phyloP scores from a whole-genome alignment of 2,888 invertebrate genomes.

The Pediacus dermestoides region DNA sequence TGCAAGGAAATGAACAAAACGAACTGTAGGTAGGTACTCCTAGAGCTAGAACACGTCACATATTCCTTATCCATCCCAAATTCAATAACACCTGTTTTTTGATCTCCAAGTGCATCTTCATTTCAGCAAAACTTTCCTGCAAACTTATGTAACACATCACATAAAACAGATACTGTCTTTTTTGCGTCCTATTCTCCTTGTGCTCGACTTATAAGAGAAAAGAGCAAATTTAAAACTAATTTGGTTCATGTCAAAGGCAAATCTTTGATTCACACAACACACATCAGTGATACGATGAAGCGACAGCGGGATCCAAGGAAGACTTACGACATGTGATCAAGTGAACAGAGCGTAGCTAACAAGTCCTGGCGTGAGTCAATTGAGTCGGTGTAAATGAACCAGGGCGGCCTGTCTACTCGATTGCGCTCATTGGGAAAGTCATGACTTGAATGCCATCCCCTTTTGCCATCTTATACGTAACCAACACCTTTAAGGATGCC shows the following conservation, averaged over 20 bases:
- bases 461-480: background rate
- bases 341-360: conserved; percentile 43
- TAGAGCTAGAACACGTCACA: too few relatives aligned
- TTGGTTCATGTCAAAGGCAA: conserved; percentile 35
- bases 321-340: conserved; percentile 45
- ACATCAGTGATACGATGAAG: conserved; percentile 32
- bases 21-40: too few relatives aligned
- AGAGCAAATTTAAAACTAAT: conserved; percentile 27
- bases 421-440: conserved; percentile 34
- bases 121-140: too few relatives aligned
- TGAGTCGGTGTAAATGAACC: conserved; percentile 47
- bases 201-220: conserved; percentile 6
- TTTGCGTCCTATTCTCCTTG: too few relatives aligned
- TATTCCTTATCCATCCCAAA: too few relatives aligned
- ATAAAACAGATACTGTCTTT: too few relatives aligned
- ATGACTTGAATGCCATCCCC: conserved; percentile 7
- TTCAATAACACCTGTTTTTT: too few relatives aligned
- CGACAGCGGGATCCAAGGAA: conserved; percentile 36
- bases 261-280: conserved; percentile 29
- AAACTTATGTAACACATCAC: too few relatives aligned
- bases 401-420: conserved; percentile 40
- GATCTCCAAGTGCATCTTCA: too few relatives aligned
- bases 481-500: conserved; percentile 23
- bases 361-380: conserved; percentile 46
- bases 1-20: too few relatives aligned